phyloP scores from a whole-genome alignment of 2,797 vertebrate species.

The Sylvia borin region DNA sequence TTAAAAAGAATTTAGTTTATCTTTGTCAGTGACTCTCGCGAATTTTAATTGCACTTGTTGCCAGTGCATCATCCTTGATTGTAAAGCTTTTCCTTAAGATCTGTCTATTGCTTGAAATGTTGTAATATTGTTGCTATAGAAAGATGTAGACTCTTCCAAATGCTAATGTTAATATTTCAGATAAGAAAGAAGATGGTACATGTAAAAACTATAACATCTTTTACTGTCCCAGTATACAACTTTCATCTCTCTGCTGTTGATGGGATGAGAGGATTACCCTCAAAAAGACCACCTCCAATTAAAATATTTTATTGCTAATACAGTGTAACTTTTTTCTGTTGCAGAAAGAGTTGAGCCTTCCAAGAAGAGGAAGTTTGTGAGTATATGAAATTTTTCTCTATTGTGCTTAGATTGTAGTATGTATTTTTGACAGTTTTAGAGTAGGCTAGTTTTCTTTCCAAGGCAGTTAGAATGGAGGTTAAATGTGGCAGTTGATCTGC shows the following conservation, averaged over 20 bases:
- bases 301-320: constrained; percentile 23
- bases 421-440: constrained; percentile 3
- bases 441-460: background rate
- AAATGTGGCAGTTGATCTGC: background rate
- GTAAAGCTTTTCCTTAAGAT: background rate
- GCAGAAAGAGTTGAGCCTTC: constrained; percentile 98
- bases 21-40: background rate
- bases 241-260: background rate
- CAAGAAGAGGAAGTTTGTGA: constrained; percentile 98
- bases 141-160: background rate
- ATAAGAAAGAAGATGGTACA: background rate
- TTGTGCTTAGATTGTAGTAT: background rate
- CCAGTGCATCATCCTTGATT: background rate
- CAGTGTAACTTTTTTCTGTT: constrained; percentile 66
- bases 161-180: background rate
- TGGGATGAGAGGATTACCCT: background rate
- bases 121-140: background rate
- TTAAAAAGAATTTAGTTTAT: background rate
- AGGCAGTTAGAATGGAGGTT: background rate
- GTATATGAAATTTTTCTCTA: constrained; percentile 75
- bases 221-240: background rate
- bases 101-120: background rate
- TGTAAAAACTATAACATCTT: background rate
- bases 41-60: background rate
- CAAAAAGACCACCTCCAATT: background rate